Evolutionary conservation across 2,113 vertebrate species (phyloP), one percentile per base, ranked within the genome.

Genomic region (Antennarius striatus): DNA sequence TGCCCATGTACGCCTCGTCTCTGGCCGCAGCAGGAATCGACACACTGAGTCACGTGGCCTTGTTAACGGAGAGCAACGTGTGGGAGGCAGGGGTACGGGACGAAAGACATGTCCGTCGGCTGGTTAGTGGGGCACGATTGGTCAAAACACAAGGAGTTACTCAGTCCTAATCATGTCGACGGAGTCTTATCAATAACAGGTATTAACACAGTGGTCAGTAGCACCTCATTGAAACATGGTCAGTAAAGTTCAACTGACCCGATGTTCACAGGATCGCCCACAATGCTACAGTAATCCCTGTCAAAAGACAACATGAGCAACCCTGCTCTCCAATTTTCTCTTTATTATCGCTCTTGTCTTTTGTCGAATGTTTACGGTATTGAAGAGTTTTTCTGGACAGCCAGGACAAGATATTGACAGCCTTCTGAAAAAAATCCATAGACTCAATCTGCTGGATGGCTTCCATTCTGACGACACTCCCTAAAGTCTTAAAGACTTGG

Each of bases 1-100:
- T 98, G 63, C 96, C 96, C 75, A 96, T 98, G 96, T 98, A 98
- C 81, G 82, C 91, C 77, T 46, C 87, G 2, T 55, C 90, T 32
- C 91, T 98, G 71, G 83, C 83, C 0, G 91, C 93, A 1, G 95
- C 94, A 1, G 97, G 96, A 15, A 86, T 93, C 68, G 92, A 93
- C 89, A 91, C 94, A 1, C 88, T 98, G 91, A 92, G 91, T 77
- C 91, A 91, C 49, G 92, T 96, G 90, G 93, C 95, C 84, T 92
- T 87, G 85, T 91, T 99, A 71, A 96, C 95, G 28, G 95, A 95
- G 89, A 92, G 89, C 76, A 88, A 72, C 36, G 93, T 92, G 78
- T 92, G 93, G 80, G 93, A 94, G 72, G 95, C 95, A 1, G 97
- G 96, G 22, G 93, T 99, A 83, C 92, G 91, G 78, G 94, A 99